phyloP scores from a whole-genome alignment of 2,888 invertebrate genomes.

The Tineola bisselliella region DNA sequence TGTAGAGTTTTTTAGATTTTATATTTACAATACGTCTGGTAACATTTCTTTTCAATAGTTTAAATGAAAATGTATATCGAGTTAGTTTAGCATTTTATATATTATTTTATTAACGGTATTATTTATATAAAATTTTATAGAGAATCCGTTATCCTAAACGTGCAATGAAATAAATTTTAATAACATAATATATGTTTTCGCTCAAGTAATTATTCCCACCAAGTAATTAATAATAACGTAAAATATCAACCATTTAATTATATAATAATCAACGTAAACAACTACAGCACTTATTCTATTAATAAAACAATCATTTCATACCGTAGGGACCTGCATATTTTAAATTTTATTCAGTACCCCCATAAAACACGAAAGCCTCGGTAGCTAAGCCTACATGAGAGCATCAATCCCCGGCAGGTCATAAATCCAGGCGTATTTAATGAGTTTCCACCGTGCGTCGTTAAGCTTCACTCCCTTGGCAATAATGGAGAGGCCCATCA shows the following conservation, averaged over 20 bases:
- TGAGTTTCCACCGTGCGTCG: slow-evolving; percentile 51
- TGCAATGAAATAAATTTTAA: too few relatives aligned
- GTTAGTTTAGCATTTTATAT: too few relatives aligned
- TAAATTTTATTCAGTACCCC: background rate
- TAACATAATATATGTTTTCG: too few relatives aligned
- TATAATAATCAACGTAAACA: too few relatives aligned
- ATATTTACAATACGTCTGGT: slow-evolving; percentile 22
- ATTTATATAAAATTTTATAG: too few relatives aligned
- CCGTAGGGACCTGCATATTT: slow-evolving; percentile 7
- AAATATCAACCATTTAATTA: too few relatives aligned
- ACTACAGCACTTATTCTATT: background rate
- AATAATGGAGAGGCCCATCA: slow-evolving; percentile 33
- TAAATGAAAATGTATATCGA: too few relatives aligned
- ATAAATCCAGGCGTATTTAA: slow-evolving; percentile 59
- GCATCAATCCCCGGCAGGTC: slow-evolving; percentile 33
- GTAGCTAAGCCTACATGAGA: slow-evolving; percentile 6
- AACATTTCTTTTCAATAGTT: background rate
- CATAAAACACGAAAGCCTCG: slow-evolving; percentile 9
- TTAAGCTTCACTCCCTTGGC: slow-evolving; percentile 45
- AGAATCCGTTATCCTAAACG: too few relatives aligned
- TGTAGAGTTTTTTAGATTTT: slow-evolving; percentile 33
- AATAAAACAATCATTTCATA: background rate
- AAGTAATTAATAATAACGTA: too few relatives aligned
- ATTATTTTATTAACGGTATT: too few relatives aligned
- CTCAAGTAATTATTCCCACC: too few relatives aligned